These are phyloP conservation scores for Cyanoramphus novaezelandiae DNA, from an alignment of 2,113 vertebrate species.

Conservation along the genomic window DNA sequence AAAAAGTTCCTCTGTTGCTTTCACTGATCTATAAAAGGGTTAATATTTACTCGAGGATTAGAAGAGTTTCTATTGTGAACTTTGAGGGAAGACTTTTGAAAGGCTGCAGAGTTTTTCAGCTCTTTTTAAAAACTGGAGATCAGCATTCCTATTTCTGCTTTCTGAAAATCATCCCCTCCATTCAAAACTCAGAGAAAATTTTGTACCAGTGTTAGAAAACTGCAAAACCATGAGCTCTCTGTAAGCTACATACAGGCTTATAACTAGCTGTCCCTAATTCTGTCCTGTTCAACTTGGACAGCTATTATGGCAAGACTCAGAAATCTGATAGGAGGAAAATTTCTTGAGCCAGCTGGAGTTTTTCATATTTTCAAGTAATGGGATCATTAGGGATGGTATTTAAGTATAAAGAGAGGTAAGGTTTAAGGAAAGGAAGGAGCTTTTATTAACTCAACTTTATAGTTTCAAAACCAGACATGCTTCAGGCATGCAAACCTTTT, in stretches of 20 bases:
- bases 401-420: not conserved
- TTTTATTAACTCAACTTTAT: slow-evolving; percentile 47
- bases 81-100: not conserved
- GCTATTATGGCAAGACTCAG: not conserved
- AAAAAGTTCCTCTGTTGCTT: not conserved
- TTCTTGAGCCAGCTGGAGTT: not conserved
- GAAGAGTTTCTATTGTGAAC: not conserved
- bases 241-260: not conserved
- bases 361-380: slow-evolving; percentile 44
- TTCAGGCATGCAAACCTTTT: slow-evolving; percentile 55
- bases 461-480: slow-evolving; percentile 40
- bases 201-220: not conserved
- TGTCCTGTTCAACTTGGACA: not conserved
- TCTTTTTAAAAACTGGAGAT: not conserved
- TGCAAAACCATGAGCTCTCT: not conserved
- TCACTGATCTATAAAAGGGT: not conserved
- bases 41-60: not conserved
- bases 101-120: not conserved
- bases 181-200: not conserved
- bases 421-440: slow-evolving; percentile 10
- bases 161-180: not conserved
- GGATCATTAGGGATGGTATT: slow-evolving; percentile 35
- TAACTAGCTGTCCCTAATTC: not conserved
- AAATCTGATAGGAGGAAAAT: slow-evolving; percentile 10
- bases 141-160: not conserved